Evolutionary conservation across 2,113 vertebrate species (phyloP).

Genomic region (Hyperopisus bebe): DNA sequence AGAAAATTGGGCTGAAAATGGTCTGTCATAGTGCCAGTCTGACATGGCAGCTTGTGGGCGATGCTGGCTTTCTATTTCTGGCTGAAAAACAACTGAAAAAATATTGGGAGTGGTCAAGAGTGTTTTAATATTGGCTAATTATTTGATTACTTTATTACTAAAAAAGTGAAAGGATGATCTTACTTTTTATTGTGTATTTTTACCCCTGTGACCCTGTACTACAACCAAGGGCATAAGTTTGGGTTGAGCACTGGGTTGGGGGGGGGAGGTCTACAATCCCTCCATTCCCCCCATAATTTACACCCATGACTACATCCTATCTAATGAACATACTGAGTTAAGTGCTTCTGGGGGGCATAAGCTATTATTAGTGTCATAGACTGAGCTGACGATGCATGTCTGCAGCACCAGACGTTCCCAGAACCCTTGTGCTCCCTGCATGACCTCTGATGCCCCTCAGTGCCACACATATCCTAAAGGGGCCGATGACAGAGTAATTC

Average conservation of each 20-base stretch:
- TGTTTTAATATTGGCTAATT: not conserved
- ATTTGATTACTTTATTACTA: not conserved
- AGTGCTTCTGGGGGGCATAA: not conserved
- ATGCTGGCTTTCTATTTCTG: not conserved
- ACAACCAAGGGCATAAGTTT: not conserved
- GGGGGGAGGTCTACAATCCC: too few relatives aligned
- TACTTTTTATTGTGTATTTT: not conserved
- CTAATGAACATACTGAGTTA: not conserved
- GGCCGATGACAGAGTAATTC: not conserved
- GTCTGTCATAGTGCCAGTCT: not conserved
- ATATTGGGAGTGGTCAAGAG: not conserved
- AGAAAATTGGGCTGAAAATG: not conserved
- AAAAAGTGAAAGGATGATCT: not conserved
- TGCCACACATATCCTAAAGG: not conserved
- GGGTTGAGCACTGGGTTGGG: too few relatives aligned
- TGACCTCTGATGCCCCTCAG: not conserved
- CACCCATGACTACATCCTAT: too few relatives aligned
- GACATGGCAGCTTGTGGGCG: not conserved
- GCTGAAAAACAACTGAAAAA: not conserved
- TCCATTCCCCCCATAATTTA: too few relatives aligned
- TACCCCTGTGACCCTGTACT: not conserved
- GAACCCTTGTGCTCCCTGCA: not conserved
- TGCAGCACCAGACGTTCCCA: not conserved
- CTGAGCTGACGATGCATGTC: not conserved
- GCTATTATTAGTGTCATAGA: not conserved